These are phyloP conservation scores for Thymelicus lineola DNA, from an alignment of 2,888 invertebrate species.

Conservation along the genomic window DNA sequence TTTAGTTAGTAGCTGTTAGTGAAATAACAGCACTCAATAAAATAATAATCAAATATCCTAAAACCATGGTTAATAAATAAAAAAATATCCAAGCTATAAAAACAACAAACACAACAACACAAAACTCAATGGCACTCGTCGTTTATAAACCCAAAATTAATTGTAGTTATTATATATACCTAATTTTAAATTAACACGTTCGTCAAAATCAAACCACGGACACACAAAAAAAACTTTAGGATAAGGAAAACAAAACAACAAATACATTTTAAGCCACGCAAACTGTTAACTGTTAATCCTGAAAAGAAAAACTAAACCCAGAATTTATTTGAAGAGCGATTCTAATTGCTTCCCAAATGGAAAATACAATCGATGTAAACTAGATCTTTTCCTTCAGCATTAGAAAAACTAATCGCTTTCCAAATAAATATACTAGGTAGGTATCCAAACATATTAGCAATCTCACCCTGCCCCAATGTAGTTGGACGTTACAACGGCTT, in stretches of 20 bases:
- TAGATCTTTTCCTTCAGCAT: no score
- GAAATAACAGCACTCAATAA: conserved; percentile 77
- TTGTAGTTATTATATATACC: no score
- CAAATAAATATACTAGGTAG: conserved; percentile 49
- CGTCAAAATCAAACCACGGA: no score
- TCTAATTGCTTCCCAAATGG: background rate
- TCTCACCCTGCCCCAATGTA: conserved; percentile 96
- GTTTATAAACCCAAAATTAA: conserved; percentile 16
- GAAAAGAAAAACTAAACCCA: conserved; percentile 40
- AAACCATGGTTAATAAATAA: conserved; percentile 28
- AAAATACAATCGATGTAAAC: no score
- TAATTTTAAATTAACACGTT: conserved; percentile 16
- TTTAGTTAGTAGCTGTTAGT: conserved; percentile 84
- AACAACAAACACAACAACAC: conserved; percentile 37
- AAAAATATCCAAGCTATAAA: conserved; percentile 43
- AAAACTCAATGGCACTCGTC: conserved; percentile 13
- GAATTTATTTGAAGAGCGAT: conserved; percentile 49
- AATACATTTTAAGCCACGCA: conserved; percentile 47
- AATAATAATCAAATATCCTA: conserved; percentile 18
- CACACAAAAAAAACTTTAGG: background rate
- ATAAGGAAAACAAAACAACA: conserved; percentile 40
- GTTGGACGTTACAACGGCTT: conserved; percentile 96
- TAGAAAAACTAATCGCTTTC: conserved; percentile 41
- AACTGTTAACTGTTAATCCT: conserved; percentile 58
- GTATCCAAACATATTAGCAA: conserved; percentile 24